A percentile compares a stretch with the other conserved stretches of the same genome.
phyloP scores from a whole-genome alignment of 2,797 vertebrate species.

The Clarias platycephalus region DNA sequence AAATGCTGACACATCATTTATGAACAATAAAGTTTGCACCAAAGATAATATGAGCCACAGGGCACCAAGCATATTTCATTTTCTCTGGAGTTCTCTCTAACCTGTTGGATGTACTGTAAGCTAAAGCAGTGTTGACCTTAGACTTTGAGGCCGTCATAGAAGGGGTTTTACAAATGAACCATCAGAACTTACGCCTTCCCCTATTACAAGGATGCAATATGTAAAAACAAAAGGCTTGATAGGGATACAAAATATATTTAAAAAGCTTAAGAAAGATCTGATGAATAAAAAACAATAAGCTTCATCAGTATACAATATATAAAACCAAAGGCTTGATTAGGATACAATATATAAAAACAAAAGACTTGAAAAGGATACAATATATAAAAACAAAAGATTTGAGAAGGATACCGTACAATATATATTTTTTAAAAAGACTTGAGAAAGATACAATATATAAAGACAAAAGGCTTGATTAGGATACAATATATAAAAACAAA shows the following conservation, averaged over 20 bases:
- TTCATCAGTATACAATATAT: no score
- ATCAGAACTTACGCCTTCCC: neutral
- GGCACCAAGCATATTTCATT: slow-evolving; percentile 27
- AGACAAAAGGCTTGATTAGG: no score
- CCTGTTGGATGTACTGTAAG: slow-evolving; percentile 9
- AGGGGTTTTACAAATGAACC: neutral
- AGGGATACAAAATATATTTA: neutral
- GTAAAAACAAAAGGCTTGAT: neutral
- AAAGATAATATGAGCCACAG: slow-evolving; percentile 28
- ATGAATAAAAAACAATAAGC: no score
- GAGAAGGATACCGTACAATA: no score
- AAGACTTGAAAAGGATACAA: no score
- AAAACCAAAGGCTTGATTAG: no score
- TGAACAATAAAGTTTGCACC: slow-evolving; percentile 48
- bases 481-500: no score
- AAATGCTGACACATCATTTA: slow-evolving; percentile 44
- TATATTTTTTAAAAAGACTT: no score
- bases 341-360: no score
- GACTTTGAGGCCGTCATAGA: neutral
- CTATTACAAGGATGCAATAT: neutral
- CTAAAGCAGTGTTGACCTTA: neutral
- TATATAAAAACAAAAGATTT: no score
- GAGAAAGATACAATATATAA: no score
- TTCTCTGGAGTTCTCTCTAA: slow-evolving; percentile 10
- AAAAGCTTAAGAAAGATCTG: neutral